Percentiles rank a stretch among this genome's conserved stretches.
Conservation (phyloP, 2,113 vertebrate species). For the Bubo bubo region DNA sequence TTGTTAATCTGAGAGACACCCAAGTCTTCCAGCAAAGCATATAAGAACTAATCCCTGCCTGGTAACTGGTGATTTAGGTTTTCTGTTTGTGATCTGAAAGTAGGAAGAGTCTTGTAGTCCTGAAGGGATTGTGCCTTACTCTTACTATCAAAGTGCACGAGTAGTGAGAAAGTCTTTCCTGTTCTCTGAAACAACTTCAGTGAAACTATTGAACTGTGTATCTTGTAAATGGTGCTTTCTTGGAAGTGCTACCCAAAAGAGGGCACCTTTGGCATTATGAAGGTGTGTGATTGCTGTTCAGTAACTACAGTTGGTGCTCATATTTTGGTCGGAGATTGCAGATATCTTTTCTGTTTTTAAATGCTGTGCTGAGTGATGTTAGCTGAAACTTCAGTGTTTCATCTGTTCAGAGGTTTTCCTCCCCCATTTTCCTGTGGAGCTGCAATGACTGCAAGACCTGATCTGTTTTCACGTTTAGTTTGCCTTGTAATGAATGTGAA, state of each 20-base stretch:
- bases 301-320: background rate
- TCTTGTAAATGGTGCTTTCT: background rate
- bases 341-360: background rate
- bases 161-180: background rate
- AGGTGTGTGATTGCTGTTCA: background rate
- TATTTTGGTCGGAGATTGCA: background rate
- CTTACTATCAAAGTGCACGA: fast-evolving
- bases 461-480: background rate
- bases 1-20: background rate
- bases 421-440: background rate
- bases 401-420: background rate
- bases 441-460: background rate
- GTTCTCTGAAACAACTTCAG: background rate
- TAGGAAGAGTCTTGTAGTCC: background rate
- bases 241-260: background rate
- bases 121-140: background rate
- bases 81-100: background rate
- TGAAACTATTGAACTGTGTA: background rate
- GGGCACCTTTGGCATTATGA: fast-evolving
- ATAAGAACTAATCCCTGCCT: background rate
- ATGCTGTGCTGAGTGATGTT: background rate
- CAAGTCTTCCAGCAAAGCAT: fast-evolving
- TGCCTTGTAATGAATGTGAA: background rate
- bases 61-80: background rate
- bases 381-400: background rate